Evolutionary conservation across 2,113 vertebrate genomes (phyloP).

Genomic region (human (Homo sapiens)): DNA sequence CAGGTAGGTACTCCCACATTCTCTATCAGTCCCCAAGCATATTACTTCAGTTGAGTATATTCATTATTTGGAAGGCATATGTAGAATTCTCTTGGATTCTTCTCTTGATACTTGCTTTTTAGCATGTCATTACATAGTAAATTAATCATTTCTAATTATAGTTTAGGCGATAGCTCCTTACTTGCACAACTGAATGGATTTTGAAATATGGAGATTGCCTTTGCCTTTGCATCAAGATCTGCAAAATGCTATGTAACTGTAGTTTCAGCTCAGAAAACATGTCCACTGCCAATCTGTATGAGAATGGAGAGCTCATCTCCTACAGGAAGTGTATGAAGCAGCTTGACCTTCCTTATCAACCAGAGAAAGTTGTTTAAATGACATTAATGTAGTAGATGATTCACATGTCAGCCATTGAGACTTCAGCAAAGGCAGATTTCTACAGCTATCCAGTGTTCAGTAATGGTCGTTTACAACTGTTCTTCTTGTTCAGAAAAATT

Average conservation of each 20-base stretch:
- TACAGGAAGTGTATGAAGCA: not conserved
- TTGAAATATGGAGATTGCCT: not conserved
- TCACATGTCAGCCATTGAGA: not conserved
- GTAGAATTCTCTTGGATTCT: not conserved
- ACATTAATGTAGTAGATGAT: not conserved
- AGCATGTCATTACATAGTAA: not conserved
- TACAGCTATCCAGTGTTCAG: not conserved
- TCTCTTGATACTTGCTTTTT: not conserved
- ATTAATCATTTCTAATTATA: not conserved
- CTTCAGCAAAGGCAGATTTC: not conserved
- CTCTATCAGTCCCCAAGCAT: not conserved
- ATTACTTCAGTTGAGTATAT: not conserved
- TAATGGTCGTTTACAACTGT: not conserved
- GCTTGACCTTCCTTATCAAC: not conserved
- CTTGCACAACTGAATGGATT: not conserved
- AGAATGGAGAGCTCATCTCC: not conserved
- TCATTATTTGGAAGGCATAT: not conserved
- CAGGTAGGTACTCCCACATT: not conserved
- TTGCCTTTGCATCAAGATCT: not conserved
- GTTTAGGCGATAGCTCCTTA: not conserved
- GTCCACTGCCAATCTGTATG: not conserved
- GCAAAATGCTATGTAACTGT: not conserved
- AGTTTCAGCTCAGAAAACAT: not conserved
- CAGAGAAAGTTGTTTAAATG: not conserved
- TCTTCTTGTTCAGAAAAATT: slow-evolving; percentile 33